Conservation (phyloP, 2,797 vertebrate genomes). For the Eidolon dupreanum region DNA sequence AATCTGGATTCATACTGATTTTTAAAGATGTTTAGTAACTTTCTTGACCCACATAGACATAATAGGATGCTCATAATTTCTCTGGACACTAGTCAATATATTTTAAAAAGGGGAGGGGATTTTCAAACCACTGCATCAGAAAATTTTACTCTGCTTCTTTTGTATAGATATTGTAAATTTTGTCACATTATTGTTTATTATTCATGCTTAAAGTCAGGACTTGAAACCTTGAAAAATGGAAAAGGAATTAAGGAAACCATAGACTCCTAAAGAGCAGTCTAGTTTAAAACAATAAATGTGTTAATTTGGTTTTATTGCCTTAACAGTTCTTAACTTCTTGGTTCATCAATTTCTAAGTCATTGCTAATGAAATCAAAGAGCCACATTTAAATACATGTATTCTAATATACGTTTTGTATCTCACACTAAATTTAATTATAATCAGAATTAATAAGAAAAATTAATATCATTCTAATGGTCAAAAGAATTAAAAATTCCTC, state of each 20-base stretch:
- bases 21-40: background rate
- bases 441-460: background rate
- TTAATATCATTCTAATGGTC: background rate
- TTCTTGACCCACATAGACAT: background rate
- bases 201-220: slow-evolving; percentile 5
- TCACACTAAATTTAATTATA: slow-evolving; percentile 37
- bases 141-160: background rate
- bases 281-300: slow-evolving; percentile 21
- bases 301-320: background rate
- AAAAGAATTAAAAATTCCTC: background rate
- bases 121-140: background rate
- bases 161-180: background rate
- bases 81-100: background rate
- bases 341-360: background rate
- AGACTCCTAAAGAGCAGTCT: background rate
- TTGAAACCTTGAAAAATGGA: slow-evolving; percentile 28
- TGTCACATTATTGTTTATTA: background rate
- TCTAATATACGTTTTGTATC: slow-evolving; percentile 34
- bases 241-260: background rate
- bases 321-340: background rate
- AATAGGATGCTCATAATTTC: background rate
- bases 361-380: slow-evolving; percentile 6
- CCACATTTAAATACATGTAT: background rate
- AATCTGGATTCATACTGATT: background rate
- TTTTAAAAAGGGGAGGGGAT: background rate